Evolutionary conservation across 2,888 invertebrate species (phyloP), one percentile per base, ranked within the genome.

Genomic region (Xylophagus ater): DNA sequence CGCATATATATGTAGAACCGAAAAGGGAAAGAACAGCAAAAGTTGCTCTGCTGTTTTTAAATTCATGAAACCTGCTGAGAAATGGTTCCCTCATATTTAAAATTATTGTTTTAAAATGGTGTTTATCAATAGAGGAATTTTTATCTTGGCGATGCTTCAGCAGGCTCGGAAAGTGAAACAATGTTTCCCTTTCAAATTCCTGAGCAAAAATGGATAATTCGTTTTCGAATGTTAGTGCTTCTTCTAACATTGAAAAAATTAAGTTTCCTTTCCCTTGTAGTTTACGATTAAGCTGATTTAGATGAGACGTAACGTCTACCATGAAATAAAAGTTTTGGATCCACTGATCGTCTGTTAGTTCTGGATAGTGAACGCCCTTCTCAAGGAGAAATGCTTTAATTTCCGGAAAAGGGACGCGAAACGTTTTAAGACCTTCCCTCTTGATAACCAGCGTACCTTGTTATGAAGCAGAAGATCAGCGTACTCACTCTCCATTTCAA

Each of bases 211-310:
- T n/a, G n/a, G n/a, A n/a, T n/a, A n/a, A n/a, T n/a, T n/a, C n/a
- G n/a, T n/a, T n/a, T 34, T 46, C 29, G 30, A 30, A 30, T 28
- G 12, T 9, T 9, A 30, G 13, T 6, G 15, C 14, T 30, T 30
- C 15, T 13, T 6, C 30, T 30, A 13, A 13, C 15, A 30, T 30
- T 13, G 7, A 12, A 15, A 6, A 47, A 43, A 41, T 37, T 42
- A 41, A 36, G 47, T 41, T 47, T 44, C 43, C 38, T 34, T 53
- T 43, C 49, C 47, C 44, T 54, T 52, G n/a, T 46, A 56, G 49
- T 53, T 53, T 52, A 45, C 38, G 48, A 52, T 52, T 53, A 42
- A 53, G 50, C 49, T 52, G 44, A 53, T 54, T 53, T 53, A 55
- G 48, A 48, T 55, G 46, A 44, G 47, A 42, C 39, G 49, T 53